Base-by-base conservation (phyloP, 2,113 vertebrate genomes). In the Anguilla rostrata region DNA sequence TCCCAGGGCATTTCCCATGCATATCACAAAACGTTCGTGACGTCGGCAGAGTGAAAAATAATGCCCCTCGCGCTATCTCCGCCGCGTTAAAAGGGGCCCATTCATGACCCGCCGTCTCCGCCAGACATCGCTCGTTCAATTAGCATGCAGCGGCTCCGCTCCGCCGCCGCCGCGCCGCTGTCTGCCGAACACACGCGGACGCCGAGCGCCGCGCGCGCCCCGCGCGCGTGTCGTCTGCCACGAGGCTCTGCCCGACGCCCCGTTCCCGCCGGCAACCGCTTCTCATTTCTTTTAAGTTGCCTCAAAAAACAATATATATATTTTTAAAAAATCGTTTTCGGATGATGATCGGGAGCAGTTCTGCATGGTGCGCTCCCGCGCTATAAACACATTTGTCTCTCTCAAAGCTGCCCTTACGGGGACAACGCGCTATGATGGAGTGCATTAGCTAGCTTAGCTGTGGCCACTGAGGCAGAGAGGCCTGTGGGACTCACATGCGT, bases 1-100 rank as follows among this genome's bases (percentile, higher is more conserved):
- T 81, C 49, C 39, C 78, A 80, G 26, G 41, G 41, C 40, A 57
- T 79, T 81, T 60, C 49, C 78, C 81, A 85, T 80, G 84, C 84
- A 85, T 85, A 60, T 81, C 84, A 80, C 84, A 85, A n/a, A 22
- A 80, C 40, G 78, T 80, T 81, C 39, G 84, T 39, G 53, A 34
- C 26, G 78, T 81, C 39, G 49, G 39, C 80, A 9, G 40, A 43
- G 66, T 81, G 26, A 43, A 82, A 57, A 83, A 82, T 81, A 82
- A 43, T 53, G 78, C 56, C 26, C 78, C 40, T 40, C 78, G 15
- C 18, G 26, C 78, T 63, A 40, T 86, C 53, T 29, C 53, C 16
- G 78, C 78, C 9, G 82, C 39, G 66, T 81, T 22, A 86, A 86
- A 81, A 66, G 80, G 79, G 34, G 49, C 29, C 85, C 57, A 66